A percentile compares a stretch with the other conserved stretches of the same genome.
phyloP scores from a whole-genome alignment of 2,888 invertebrate genomes.

The Linyphia triangularis region DNA sequence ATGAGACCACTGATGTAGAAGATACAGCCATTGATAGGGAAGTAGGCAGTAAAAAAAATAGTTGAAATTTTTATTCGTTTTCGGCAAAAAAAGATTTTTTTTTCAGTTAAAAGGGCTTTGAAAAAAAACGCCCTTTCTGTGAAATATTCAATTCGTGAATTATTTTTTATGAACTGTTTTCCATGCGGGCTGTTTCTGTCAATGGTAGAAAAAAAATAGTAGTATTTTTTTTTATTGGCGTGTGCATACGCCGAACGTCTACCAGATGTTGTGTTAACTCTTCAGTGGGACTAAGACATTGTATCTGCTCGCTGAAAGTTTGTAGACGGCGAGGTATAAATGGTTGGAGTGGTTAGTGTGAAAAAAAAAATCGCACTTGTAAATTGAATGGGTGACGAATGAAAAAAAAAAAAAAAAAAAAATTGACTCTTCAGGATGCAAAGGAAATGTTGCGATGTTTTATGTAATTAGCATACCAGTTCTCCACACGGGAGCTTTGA shows the following conservation, averaged over 20 bases:
- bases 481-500: constrained; percentile 59
- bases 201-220: constrained; percentile 28
- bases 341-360: background rate
- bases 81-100: constrained; percentile 47
- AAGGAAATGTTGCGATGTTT: background rate
- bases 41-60: constrained; percentile 51
- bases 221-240: constrained; percentile 12
- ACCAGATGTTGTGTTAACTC: constrained; percentile 64
- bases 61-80: constrained; percentile 53
- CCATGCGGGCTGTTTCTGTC: constrained; percentile 42
- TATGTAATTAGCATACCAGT: constrained; percentile 30
- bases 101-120: background rate
- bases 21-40: constrained; percentile 54
- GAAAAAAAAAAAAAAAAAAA: constrained; percentile 6
- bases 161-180: constrained; percentile 29
- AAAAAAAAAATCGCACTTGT: constrained; percentile 7
- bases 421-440: background rate
- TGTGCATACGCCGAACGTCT: constrained; percentile 44
- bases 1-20: constrained; percentile 66
- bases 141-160: constrained; percentile 42
- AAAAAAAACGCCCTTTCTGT: constrained; percentile 33
- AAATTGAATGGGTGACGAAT: background rate
- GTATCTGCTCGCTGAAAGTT: constrained; percentile 67
- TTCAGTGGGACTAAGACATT: constrained; percentile 61
- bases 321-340: background rate